These are phyloP conservation scores for Xenotilapia leptura DNA, from an alignment of 2,113 vertebrate species.

Conservation along the genomic window DNA sequence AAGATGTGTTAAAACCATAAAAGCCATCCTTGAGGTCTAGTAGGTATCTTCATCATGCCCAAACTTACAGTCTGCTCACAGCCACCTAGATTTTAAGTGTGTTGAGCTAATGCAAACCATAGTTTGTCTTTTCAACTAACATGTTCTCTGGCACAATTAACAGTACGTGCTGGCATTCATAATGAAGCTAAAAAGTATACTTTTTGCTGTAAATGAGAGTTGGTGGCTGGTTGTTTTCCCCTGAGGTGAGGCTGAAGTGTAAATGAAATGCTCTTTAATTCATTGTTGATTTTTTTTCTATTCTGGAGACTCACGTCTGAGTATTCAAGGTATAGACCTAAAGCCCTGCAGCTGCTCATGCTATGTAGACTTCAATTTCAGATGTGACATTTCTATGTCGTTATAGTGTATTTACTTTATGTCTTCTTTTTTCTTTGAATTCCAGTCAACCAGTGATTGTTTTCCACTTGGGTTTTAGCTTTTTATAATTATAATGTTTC, in stretches of 20 bases:
- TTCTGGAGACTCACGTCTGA: neutral
- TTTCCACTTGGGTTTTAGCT: neutral
- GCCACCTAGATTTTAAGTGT: neutral
- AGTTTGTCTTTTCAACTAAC: neutral
- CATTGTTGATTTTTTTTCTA: neutral
- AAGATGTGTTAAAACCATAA: neutral
- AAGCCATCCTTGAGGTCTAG: neutral
- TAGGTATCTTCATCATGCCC: neutral
- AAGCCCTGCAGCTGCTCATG: neutral
- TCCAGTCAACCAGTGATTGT: neutral
- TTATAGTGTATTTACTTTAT: neutral
- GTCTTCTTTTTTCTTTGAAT: neutral
- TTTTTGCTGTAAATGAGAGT: neutral
- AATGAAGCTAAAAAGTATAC: neutral
- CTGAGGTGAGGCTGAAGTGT: neutral
- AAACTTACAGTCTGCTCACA: neutral
- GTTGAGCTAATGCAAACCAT: neutral
- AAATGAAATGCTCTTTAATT: neutral
- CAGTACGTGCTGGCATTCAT: neutral
- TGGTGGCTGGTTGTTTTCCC: neutral
- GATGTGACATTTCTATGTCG: neutral
- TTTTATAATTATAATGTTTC: neutral
- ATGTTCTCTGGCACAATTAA: neutral
- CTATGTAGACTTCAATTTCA: neutral
- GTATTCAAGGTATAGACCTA: rapidly evolving